Percentiles rank a stretch among this genome's conserved stretches.
These are phyloP conservation scores for Blera fallax DNA, from an alignment of 2,888 invertebrate genomes.

Conservation along the genomic window DNA sequence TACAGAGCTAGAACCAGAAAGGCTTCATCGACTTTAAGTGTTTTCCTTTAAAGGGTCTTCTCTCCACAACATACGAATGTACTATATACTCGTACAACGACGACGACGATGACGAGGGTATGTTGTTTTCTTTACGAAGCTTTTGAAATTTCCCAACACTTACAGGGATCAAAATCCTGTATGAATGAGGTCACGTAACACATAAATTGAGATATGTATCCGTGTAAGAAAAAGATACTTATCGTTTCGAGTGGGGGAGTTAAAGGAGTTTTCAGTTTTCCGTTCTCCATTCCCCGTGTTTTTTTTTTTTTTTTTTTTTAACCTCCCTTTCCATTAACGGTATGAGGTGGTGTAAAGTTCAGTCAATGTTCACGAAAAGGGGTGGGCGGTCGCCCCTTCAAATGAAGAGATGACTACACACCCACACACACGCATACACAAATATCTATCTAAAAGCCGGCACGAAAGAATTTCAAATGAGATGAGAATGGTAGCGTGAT, in stretches of 20 bases:
- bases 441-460: conserved; percentile 38
- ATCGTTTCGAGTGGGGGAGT: conserved; percentile 63
- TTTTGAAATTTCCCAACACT: conserved; percentile 65
- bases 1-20: conserved; percentile 33
- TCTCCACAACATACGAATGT: neutral
- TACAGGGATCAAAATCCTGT: conserved; percentile 69
- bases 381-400: conserved; percentile 2
- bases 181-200: conserved; percentile 73
- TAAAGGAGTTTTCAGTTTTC: conserved; percentile 46
- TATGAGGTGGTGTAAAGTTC: conserved; percentile 61
- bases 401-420: conserved; percentile 43
- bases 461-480: conserved; percentile 53
- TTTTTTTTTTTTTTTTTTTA: neutral
- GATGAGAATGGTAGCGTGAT: conserved; percentile 57
- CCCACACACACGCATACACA: conserved; percentile 1
- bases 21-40: conserved; percentile 62
- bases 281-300: neutral
- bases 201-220: conserved; percentile 73
- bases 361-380: conserved; percentile 34
- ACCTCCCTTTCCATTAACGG: conserved; percentile 47
- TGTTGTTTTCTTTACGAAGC: conserved; percentile 54
- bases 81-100: no score
- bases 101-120: conserved; percentile 12
- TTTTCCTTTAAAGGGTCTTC: conserved; percentile 62
- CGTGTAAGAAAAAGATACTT: conserved; percentile 72